Base-by-base conservation (phyloP, 2,888 invertebrate species). In the Macrosiphum euphorbiae region DNA sequence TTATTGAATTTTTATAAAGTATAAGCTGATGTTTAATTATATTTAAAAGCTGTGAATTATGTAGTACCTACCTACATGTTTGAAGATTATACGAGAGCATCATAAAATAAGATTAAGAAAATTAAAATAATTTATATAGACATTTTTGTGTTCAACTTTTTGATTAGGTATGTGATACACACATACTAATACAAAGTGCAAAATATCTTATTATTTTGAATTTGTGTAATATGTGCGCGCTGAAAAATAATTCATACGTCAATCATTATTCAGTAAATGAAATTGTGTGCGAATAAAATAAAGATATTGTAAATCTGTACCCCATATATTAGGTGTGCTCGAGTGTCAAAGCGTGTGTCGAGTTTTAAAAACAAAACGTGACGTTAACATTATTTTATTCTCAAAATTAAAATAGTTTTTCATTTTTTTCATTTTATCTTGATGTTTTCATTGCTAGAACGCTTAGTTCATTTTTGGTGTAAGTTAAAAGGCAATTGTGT, bases 341-440 rank as follows among this genome's bases (percentile, higher is more conserved):
- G 86, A 61, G 47, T 92, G 86, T 92, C 47, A 92, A 92, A 92
- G 91, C 91, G 91, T 92, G 91, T 92, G 91, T 92, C 8, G 8
- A 78, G 67, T 90, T 90, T 55, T n/a, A 61, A 87, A 55, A 55
- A 87, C 35, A 78, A 78, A 78, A 47, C 28, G 86, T 47, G 47
- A 86, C 16, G 5, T 47, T 86, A 7, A 86, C 13, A 86, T n/a
- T 28, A 28, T 84, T 28, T 78, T 35, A 35, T 78, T 35, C 8
- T 20, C 0, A 35, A 78, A 78, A 78, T 78, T 35, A 35, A 78
- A 78, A 78, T 78, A 20, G 28, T 47, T 47, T 47, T 47, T 85
- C 11, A 44, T 44, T 16, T 41, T 84, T 85, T 86, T 28, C 28
- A 44, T 47, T 86, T 47, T 47, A 11, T 86, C 47, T 58, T n/a